phyloP scores from a whole-genome alignment of 2,888 invertebrate species.

The Hemithea aestivaria region DNA sequence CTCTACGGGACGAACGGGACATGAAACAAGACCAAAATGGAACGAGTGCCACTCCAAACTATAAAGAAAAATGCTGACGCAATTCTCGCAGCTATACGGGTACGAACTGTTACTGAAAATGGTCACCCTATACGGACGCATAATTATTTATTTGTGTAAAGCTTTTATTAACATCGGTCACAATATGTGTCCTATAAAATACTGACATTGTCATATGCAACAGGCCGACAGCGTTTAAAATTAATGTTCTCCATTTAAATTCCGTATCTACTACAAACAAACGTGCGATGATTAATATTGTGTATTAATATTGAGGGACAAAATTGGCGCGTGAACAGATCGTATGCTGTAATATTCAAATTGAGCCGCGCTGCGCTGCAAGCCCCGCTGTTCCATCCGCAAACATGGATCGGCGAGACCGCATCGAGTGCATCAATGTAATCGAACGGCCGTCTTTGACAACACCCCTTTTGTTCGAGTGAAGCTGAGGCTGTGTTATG shows the following conservation, averaged over 20 bases:
- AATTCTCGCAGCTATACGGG: constrained; percentile 2
- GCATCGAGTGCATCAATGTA: constrained; percentile 33
- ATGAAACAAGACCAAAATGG: constrained; percentile 17
- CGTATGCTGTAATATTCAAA: neutral
- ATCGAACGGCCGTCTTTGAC: constrained; percentile 34
- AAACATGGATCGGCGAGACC: constrained; percentile 12
- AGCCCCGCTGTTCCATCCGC: constrained; percentile 5
- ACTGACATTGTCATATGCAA: constrained; percentile 10
- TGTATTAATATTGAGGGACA: constrained; percentile 7
- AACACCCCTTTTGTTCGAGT: constrained; percentile 37
- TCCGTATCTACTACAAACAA: constrained; percentile 8
- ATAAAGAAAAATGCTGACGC: constrained; percentile 2
- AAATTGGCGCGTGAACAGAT: constrained; percentile 1
- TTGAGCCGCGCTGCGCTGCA: neutral
- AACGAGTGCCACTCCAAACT: constrained; percentile 4
- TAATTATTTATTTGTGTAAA: constrained; percentile 6
- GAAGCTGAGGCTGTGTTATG: constrained; percentile 42
- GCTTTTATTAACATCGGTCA: constrained; percentile 3
- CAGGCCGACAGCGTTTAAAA: constrained; percentile 12
- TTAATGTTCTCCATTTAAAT: constrained; percentile 8
- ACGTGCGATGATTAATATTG: constrained; percentile 4
- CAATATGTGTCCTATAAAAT: constrained; percentile 5
- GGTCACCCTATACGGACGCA: no score
- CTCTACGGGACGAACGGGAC: constrained; percentile 11
- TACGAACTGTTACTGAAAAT: no score